A percentile compares a stretch with the other conserved stretches of the same genome.
These are phyloP conservation scores for Sesamia inferens DNA, from an alignment of 2,888 invertebrate species.

Conservation along the genomic window DNA sequence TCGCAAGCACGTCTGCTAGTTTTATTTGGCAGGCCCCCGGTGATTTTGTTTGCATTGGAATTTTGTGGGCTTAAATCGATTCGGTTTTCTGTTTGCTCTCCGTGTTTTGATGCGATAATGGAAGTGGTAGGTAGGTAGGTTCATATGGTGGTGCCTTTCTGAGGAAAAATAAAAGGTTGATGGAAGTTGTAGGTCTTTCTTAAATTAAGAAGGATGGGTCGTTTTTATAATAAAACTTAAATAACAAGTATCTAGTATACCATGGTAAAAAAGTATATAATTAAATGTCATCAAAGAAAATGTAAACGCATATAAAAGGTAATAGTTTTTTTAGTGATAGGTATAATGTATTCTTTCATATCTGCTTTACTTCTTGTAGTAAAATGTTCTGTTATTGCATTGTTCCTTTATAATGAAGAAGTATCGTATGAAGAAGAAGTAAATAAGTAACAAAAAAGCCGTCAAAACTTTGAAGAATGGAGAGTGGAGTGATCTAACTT, in stretches of 20 bases:
- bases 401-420: neutral
- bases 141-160: neutral
- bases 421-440: neutral
- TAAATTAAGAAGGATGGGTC: neutral
- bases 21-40: constrained; percentile 74
- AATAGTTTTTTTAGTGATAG: too few species aligned
- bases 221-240: neutral
- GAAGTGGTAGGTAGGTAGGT: constrained; percentile 32
- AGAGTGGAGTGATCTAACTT: too few species aligned
- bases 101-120: constrained; percentile 58
- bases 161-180: constrained; percentile 9
- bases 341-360: neutral
- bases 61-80: constrained; percentile 68
- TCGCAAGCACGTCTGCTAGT: constrained; percentile 76
- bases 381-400: neutral
- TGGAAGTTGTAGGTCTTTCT: neutral
- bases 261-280: neutral
- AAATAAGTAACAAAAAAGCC: neutral
- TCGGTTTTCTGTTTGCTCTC: constrained; percentile 58
- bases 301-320: neutral
- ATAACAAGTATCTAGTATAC: neutral
- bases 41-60: constrained; percentile 72
- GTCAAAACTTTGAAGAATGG: too few species aligned
- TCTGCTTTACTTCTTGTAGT: neutral
- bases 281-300: neutral